Evolutionary conservation across 1,140 invertebrate species (phyloP), one percentile per base, ranked within the genome.

Genomic region (Oedothorax gibbosus): DNA sequence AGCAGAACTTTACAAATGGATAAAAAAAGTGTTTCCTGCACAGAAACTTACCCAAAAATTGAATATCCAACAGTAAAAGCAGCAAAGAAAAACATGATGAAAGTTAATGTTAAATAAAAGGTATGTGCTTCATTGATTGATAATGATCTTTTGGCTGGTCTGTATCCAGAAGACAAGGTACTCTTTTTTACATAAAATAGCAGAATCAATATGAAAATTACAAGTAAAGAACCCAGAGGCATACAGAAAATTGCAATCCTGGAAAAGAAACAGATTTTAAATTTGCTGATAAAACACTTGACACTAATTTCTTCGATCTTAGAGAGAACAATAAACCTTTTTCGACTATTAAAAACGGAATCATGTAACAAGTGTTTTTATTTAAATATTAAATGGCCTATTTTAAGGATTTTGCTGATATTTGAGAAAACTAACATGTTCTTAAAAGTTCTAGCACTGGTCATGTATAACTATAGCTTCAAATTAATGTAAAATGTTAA

Each of bases 41-140:
- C 14, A 5, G 20, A 64, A 68, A 78, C 73, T 50, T 85, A 85
- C 83, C 49, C 65, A 78, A 85, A 85, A n/a, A 85, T 78, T 18
- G 57, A 56, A 57, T 85, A 85, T 71, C 73, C 83, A 69, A 85
- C 66, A 60, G 73, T 54, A 15, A 78, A 0, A 53, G 54, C 73
- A 62, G 73, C 15, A 53, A 85, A 71, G 8, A 85, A 53, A 10
- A 71, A 71, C 73, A 77, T 85, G 14, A 85, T 7, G 64, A 85
- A 78, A 49, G 66, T 78, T 14, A 85, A 35, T 14, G 53, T 35
- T 21, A 85, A 54, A 21, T 53, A 85, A 21, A 85, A 77, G 15
- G 83, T 85, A 7, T 85, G 73, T 11, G 72, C 62, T 62, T 85
- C 73, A 78, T 69, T 78, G 14, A 78, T 56, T 53, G 83, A 85